Conservation (phyloP, 2,113 vertebrate species). For the Paralichthys olivaceus region DNA sequence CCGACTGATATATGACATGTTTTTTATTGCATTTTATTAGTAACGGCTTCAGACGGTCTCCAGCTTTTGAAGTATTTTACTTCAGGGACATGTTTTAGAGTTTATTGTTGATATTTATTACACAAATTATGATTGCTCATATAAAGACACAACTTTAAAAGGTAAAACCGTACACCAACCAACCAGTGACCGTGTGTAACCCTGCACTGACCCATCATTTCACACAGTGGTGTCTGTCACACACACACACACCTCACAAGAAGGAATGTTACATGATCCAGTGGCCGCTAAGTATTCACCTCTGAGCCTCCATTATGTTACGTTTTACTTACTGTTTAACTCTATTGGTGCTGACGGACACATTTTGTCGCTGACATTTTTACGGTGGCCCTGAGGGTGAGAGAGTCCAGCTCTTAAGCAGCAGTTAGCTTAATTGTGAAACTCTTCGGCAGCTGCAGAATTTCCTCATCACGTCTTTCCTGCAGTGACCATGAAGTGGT, state of each 20-base stretch:
- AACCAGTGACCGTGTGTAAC: background rate
- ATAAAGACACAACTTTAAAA: too few species aligned
- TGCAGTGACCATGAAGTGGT: constrained; percentile 9
- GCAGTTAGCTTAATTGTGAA: constrained; percentile 24
- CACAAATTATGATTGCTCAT: background rate
- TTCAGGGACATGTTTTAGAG: background rate
- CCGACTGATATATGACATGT: too few species aligned
- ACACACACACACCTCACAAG: constrained; percentile 10
- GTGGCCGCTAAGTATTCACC: background rate
- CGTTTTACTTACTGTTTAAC: background rate
- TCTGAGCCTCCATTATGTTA: background rate
- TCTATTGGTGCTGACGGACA: background rate
- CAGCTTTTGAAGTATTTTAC: constrained; percentile 6
- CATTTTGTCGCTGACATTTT: background rate
- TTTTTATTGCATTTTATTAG: too few species aligned
- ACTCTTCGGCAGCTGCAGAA: constrained; percentile 9
- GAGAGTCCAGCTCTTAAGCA: constrained; percentile 5
- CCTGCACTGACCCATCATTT: background rate
- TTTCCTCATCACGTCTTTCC: constrained; percentile 16
- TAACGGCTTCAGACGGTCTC: background rate
- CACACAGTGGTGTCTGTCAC: background rate
- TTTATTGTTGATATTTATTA: background rate
- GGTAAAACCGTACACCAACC: background rate
- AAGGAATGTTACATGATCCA: background rate
- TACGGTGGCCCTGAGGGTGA: background rate